Conservation (phyloP, 1,140 invertebrate species). For the Drosophila pallidifrons region DNA sequence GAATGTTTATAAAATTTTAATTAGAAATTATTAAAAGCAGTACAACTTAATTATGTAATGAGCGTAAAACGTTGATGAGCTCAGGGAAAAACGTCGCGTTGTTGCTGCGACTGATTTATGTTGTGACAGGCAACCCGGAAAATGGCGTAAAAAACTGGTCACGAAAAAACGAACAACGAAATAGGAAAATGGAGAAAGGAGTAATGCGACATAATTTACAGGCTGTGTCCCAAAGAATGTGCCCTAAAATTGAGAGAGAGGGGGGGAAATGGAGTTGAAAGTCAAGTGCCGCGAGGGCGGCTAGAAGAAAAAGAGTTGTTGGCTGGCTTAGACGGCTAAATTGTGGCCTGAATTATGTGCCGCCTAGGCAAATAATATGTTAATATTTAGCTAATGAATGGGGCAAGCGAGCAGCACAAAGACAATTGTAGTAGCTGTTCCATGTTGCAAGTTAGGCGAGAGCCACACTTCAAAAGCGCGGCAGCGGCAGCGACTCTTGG, state of each 20-base stretch:
- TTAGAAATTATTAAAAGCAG: constrained; percentile 72
- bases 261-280: constrained; percentile 1
- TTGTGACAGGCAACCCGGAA: constrained; percentile 34
- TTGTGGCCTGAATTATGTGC: constrained; percentile 66
- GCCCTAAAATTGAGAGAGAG: background rate
- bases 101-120: constrained; percentile 45
- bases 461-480: constrained; percentile 60
- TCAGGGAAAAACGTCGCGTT: background rate
- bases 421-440: constrained; percentile 51
- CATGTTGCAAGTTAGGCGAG: background rate
- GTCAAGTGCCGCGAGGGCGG: constrained; percentile 18
- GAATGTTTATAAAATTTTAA: constrained; percentile 68
- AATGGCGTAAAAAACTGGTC: constrained; percentile 60
- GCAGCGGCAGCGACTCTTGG: constrained; percentile 27
- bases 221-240: constrained; percentile 41
- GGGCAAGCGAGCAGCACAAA: constrained; percentile 22
- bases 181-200: constrained; percentile 3
- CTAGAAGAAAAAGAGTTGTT: constrained; percentile 47
- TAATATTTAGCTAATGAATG: constrained; percentile 79
- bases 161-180: background rate
- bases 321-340: constrained; percentile 52
- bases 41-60: constrained; percentile 75
- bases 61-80: constrained; percentile 60
- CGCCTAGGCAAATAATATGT: constrained; percentile 72
- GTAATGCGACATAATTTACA: constrained; percentile 74